phyloP scores from a whole-genome alignment of 2,797 vertebrate species.

The Anolis apletophallus region DNA sequence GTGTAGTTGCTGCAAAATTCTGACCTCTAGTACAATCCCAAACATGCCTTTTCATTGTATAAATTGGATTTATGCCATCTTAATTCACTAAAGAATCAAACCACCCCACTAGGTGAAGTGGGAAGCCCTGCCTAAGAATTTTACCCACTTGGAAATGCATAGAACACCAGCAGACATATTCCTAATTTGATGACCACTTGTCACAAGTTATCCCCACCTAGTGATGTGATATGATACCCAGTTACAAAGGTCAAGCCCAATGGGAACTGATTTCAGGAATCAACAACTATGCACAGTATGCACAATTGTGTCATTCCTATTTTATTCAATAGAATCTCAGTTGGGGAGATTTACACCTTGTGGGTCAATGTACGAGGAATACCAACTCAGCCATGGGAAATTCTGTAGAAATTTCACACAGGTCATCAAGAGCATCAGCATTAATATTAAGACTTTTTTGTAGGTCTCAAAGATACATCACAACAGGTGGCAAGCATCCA shows the following conservation, averaged over 20 bases:
- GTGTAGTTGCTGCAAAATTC: too few relatives aligned
- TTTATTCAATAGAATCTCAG: not conserved
- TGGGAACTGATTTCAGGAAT: not conserved
- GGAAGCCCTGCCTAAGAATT: not conserved
- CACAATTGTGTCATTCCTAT: too few relatives aligned
- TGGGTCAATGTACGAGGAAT: not conserved
- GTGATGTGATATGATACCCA: not conserved
- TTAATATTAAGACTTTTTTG: not conserved
- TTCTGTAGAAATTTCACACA: not conserved
- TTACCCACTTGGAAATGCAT: not conserved
- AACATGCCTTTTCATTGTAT: too few relatives aligned
- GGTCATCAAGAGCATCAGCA: not conserved
- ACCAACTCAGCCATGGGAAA: not conserved
- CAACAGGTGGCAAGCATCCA: not conserved
- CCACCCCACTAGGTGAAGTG: too few relatives aligned
- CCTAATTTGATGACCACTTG: not conserved
- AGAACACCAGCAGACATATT: not conserved
- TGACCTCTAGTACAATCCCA: too few relatives aligned
- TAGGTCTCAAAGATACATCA: not conserved
- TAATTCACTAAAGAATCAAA: not conserved
- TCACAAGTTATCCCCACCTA: not conserved
- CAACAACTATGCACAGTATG: not conserved
- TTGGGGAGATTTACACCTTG: not conserved
- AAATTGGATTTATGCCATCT: too few relatives aligned
- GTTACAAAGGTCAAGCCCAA: not conserved